These are phyloP conservation scores for Molossus alvarezi DNA, from an alignment of 2,797 vertebrate species.

Conservation along the genomic window DNA sequence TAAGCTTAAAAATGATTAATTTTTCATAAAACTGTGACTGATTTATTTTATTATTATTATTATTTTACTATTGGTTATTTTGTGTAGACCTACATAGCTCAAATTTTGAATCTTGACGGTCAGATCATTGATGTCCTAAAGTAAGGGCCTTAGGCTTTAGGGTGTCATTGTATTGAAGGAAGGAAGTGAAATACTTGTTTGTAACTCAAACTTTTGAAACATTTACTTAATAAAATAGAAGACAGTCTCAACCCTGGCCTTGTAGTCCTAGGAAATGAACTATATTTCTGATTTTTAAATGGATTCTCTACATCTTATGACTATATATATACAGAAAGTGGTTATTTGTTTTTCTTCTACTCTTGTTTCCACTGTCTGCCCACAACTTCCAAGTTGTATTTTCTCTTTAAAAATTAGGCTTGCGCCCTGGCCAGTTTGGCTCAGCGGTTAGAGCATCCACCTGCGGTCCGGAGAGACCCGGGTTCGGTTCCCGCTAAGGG, in stretches of 20 bases:
- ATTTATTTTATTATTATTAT: neutral
- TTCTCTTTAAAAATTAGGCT: neutral
- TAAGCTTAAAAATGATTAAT: neutral
- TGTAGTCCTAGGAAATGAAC: neutral
- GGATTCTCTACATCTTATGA: neutral
- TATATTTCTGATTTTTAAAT: neutral
- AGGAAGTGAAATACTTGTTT: constrained; percentile 10
- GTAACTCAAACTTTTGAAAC: constrained; percentile 10
- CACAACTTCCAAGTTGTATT: neutral
- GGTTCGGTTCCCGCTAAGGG: too few species aligned
- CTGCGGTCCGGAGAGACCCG: too few species aligned
- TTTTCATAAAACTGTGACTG: neutral
- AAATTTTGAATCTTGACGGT: neutral
- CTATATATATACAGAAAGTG: neutral
- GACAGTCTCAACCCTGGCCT: neutral
- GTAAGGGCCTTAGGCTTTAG: neutral
- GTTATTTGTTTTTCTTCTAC: neutral
- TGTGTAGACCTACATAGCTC: neutral
- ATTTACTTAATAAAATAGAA: constrained; percentile 11
- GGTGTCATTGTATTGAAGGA: neutral
- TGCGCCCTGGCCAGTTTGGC: too few species aligned
- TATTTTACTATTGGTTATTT: neutral
- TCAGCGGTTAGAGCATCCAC: too few species aligned
- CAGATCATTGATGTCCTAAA: neutral
- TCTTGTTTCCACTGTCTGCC: neutral